Conservation (phyloP, 2,113 vertebrate genomes). For the Ameiurus melas region DNA sequence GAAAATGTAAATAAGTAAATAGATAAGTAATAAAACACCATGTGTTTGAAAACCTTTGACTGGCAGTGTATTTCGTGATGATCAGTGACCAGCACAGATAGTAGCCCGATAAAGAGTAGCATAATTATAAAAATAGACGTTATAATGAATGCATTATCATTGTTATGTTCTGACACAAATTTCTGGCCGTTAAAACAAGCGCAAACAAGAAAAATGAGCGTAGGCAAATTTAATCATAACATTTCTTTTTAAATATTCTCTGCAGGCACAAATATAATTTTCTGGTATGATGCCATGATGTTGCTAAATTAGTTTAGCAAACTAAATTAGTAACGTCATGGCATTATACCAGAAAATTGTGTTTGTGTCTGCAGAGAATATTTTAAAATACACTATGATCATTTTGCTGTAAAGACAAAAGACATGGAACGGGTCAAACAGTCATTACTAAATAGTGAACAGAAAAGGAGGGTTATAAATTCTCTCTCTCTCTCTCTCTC, state of each 20-base stretch:
- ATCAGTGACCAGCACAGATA: neutral
- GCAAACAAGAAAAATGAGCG: neutral
- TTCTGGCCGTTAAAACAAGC: neutral
- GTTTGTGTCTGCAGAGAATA: neutral
- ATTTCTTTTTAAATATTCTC: neutral
- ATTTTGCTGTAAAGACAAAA: neutral
- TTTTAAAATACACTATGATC: neutral
- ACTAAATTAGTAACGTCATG: neutral
- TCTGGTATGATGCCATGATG: neutral
- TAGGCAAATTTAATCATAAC: neutral
- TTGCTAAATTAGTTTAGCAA: neutral
- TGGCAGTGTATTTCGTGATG: neutral
- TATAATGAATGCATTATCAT: neutral
- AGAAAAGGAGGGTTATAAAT: constrained; percentile 51
- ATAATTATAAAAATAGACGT: neutral
- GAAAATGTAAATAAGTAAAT: neutral
- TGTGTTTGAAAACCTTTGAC: neutral
- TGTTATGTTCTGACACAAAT: neutral
- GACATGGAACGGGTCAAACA: neutral
- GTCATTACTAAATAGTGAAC: neutral
- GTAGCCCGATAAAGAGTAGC: neutral
- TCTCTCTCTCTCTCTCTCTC: constrained; percentile 56
- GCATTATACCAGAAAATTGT: neutral
- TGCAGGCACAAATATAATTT: neutral
- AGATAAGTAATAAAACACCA: neutral